These are phyloP conservation scores for Macaria notata DNA, from an alignment of 2,888 invertebrate species.

Conservation along the genomic window DNA sequence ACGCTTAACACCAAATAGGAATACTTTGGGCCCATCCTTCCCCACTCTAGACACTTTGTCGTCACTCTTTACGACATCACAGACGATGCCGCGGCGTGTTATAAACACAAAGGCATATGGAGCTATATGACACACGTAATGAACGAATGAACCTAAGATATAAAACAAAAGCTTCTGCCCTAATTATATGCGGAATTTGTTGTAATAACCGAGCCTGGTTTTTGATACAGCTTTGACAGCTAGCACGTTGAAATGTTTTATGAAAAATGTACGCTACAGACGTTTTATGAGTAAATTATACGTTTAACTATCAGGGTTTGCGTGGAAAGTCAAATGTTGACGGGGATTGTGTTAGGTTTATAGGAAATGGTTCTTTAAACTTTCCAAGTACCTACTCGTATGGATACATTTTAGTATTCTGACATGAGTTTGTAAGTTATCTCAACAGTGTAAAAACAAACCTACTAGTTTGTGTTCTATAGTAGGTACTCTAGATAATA, in stretches of 20 bases:
- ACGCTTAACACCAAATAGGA: slow-evolving; percentile 6
- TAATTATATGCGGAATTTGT: slow-evolving; percentile 28
- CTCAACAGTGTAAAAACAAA: too few species aligned
- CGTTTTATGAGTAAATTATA: slow-evolving; percentile 10
- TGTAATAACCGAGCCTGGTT: slow-evolving; percentile 18
- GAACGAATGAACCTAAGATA: slow-evolving; percentile 28
- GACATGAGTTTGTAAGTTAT: too few species aligned
- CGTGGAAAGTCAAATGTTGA: slow-evolving; percentile 1
- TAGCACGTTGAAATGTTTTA: slow-evolving; percentile 11
- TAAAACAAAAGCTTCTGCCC: slow-evolving; percentile 29
- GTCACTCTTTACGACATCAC: slow-evolving; percentile 24
- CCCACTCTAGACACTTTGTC: slow-evolving; percentile 19
- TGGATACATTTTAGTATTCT: too few species aligned
- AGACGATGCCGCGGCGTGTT: slow-evolving; percentile 20
- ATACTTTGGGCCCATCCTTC: slow-evolving; percentile 7
- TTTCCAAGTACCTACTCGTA: too few species aligned
- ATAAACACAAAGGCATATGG: slow-evolving; percentile 25
- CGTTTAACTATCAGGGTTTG: slow-evolving; percentile 8
- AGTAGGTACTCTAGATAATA: too few species aligned
- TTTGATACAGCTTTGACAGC: slow-evolving; percentile 19
- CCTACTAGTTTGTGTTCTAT: too few species aligned
- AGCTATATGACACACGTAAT: slow-evolving; percentile 23
- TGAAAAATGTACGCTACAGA: slow-evolving; percentile 11
- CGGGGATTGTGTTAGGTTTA: slow-evolving; percentile 1
- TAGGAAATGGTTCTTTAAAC: neutral